phyloP scores from a whole-genome alignment of 1,140 invertebrate species.

The Neotoxoptera formosana region DNA sequence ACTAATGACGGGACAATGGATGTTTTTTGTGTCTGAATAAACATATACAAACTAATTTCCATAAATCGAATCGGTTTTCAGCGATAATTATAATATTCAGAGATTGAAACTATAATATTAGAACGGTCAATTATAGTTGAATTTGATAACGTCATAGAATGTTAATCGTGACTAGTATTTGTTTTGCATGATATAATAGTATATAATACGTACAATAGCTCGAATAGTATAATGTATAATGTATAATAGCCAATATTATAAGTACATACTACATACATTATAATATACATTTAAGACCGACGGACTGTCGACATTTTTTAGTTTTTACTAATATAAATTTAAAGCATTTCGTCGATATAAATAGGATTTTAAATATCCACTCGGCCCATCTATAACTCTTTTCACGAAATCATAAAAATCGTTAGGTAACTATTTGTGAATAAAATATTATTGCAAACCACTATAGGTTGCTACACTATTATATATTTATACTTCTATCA shows the following conservation, averaged over 20 bases:
- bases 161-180: neutral
- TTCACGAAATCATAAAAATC: no score
- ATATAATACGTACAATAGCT: neutral
- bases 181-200: neutral
- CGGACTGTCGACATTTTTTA: neutral
- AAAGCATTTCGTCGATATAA: neutral
- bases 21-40: neutral
- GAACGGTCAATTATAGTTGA: neutral
- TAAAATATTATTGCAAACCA: no score
- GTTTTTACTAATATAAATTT: neutral
- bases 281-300: neutral
- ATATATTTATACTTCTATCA: no score
- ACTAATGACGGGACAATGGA: neutral
- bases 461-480: no score
- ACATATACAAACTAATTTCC: neutral
- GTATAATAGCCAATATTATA: neutral
- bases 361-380: neutral
- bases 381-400: no score
- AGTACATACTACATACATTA: neutral
- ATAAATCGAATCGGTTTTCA: neutral
- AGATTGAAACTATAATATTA: neutral
- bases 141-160: neutral
- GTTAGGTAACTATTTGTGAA: no score
- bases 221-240: neutral
- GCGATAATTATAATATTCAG: neutral